Evolutionary conservation across 2,113 vertebrate genomes (phyloP), one percentile per base, ranked within the genome.

Genomic region (Argyrosomus japonicus): DNA sequence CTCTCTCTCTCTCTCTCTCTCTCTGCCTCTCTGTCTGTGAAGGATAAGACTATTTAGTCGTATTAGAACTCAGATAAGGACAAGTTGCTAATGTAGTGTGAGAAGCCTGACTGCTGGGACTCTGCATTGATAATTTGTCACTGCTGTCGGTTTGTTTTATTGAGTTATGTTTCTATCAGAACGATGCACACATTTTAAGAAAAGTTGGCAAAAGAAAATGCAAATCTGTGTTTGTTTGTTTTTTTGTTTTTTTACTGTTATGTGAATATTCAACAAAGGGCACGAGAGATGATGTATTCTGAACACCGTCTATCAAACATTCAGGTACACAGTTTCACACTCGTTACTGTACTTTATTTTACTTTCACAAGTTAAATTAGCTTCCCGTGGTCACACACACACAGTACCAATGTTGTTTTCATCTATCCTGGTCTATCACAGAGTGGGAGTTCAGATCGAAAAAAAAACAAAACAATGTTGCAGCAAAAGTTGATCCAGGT

Each of bases 1-100:
- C n/a, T n/a, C n/a, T n/a, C 65, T 40, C 29, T 53, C 7, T 36
- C 25, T 18, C 53, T 43, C 45, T 70, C 64, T 56, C 50, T 40
- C 13, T 11, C 51, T 62, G 32, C 4, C 29, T 53, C 7, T 72
- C 27, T 78, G 71, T 68, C 56, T 77, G 53, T n/a, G 53, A 70
- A 45, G 75, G 75, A 81, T 82, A 58, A 23, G 10, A 64, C 77
- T 76, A n/a, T 70, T 79, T 36, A 68, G 62, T 51, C 4, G 23
- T 43, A 25, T 64, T 64, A 74, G 63, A 73, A 58, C 70, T 21
- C 21, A 5, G 62, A 86, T 88, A 68, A 79, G 58, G 13, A 64
- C 32, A 45, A 12, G 70, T 27, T 56, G 50, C 68, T 83, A 14
- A 84, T 71, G 56, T 75, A 4, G 32, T 36, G 58, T 5, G 47